Evolutionary conservation across 1,140 invertebrate species (phyloP), one percentile per base, ranked within the genome.

Genomic region (Pseudomyrmex sp.): DNA sequence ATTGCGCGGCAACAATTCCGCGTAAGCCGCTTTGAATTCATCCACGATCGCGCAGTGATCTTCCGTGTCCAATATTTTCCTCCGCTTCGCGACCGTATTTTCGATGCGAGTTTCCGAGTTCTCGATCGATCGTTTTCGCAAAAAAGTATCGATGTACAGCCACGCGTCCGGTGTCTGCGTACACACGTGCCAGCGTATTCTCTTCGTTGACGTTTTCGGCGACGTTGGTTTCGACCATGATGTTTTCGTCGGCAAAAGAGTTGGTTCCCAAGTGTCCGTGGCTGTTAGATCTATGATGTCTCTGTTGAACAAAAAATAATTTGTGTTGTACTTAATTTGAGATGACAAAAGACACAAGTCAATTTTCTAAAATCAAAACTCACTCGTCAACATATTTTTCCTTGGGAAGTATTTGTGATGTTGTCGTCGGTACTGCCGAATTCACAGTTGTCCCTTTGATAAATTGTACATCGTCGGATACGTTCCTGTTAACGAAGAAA

Each of bases 151-250:
- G 3, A 23, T 44, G 7, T 61, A 54, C 20, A 35, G 0, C 74
- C 62, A 77, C n/a, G 74, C 26, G 7, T 77, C 48, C n/a, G 76
- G 65, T 5, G 76, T 80, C n/a, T 80, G 76, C 2, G 76, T 80
- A 12, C 54, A 59, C 58, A 72, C n/a, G 12, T 50, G 68, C 76
- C 76, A 70, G 50, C 18, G 44, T 72, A 7, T 59, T 80, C 54
- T 80, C 18, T 70, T 80, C 5, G 35, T 35, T 61, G n/a, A 2
- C 18, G 12, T 26, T 58, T 66, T 80, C 7, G 1, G 54, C 35
- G 35, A 26, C 3, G 26, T 26, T 26, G 2, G 0, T 26, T 26
- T 26, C 26, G 26, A 35, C 35, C 35, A 35, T 7, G 35, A 35
- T 7, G 35, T 35, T 35, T 35, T 35, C 0, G 4, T 35, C 35